These are phyloP conservation scores for Eciton burchellii DNA, from an alignment of 1,140 invertebrate species.

Conservation along the genomic window DNA sequence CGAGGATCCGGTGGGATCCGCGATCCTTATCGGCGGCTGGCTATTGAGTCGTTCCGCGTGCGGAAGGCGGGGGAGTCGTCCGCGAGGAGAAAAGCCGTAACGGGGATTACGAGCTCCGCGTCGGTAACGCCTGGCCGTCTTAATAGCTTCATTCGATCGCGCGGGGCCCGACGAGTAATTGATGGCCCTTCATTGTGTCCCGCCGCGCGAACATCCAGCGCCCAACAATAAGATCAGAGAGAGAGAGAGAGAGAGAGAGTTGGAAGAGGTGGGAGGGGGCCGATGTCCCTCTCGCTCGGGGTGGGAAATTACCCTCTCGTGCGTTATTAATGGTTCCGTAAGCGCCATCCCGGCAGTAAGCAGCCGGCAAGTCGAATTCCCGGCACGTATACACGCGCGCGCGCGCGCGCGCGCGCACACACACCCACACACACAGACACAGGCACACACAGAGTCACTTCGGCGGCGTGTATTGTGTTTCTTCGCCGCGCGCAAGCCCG, in stretches of 20 bases:
- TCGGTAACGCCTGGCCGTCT: constrained; percentile 21
- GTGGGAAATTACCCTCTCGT: constrained; percentile 51
- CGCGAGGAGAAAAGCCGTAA: constrained; percentile 42
- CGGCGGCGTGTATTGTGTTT: constrained; percentile 14
- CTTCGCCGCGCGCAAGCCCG: constrained; percentile 20
- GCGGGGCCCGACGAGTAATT: constrained; percentile 46
- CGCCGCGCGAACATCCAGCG: constrained; percentile 1
- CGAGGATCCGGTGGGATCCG: background rate
- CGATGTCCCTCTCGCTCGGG: constrained; percentile 15
- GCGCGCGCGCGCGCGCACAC: no score
- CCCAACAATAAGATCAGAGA: background rate
- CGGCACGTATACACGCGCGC: constrained; percentile 28
- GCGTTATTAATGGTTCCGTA: constrained; percentile 57
- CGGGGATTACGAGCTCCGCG: constrained; percentile 35
- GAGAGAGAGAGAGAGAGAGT: background rate
- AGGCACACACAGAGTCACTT: no score
- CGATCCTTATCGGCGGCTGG: constrained; percentile 27
- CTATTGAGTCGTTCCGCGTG: constrained; percentile 42
- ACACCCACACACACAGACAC: no score
- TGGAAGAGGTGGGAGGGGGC: constrained; percentile 22
- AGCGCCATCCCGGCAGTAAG: constrained; percentile 43
- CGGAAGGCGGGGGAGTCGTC: background rate
- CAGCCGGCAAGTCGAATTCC: constrained; percentile 38
- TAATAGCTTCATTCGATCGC: constrained; percentile 62
- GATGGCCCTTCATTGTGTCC: constrained; percentile 58